Evolutionary conservation across 2,888 invertebrate genomes (phyloP).

Genomic region (Endotricha flammealis): DNA sequence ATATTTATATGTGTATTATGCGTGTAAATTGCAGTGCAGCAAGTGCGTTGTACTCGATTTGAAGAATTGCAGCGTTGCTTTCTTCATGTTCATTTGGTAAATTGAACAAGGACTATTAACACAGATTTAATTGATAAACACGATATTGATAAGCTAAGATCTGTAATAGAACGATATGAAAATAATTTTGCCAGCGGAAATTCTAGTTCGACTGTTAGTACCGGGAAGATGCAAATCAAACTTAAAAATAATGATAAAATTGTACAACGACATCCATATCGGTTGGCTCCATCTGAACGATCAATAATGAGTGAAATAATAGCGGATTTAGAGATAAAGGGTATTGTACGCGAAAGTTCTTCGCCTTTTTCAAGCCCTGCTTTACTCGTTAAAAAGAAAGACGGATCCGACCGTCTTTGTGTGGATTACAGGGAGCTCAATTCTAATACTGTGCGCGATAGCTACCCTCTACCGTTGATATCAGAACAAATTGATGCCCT

Average conservation of each 20-base stretch:
- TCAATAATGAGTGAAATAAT: constrained; percentile 14
- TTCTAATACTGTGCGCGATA: constrained; percentile 13
- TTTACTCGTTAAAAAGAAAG: constrained; percentile 21
- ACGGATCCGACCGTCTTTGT: constrained; percentile 24
- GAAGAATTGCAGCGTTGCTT: too few species aligned
- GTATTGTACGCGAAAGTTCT: constrained; percentile 20
- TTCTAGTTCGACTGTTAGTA: too few species aligned
- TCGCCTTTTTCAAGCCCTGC: constrained; percentile 25
- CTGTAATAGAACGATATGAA: too few species aligned
- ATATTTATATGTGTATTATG: too few species aligned
- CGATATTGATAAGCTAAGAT: too few species aligned
- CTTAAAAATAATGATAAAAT: constrained; percentile 1
- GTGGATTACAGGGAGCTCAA: constrained; percentile 20
- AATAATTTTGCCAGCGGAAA: too few species aligned
- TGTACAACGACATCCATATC: not conserved
- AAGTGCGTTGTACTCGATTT: too few species aligned
- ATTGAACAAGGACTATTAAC: too few species aligned
- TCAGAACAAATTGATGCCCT: constrained; percentile 14
- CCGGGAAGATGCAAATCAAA: not conserved
- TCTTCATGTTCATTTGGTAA: too few species aligned
- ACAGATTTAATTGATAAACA: too few species aligned
- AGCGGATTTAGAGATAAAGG: constrained; percentile 14
- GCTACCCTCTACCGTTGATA: constrained; percentile 15
- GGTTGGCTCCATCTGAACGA: not conserved
- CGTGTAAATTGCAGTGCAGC: too few species aligned